phyloP scores from a whole-genome alignment of 2,113 vertebrate species.

The Cygnus buccinator region DNA sequence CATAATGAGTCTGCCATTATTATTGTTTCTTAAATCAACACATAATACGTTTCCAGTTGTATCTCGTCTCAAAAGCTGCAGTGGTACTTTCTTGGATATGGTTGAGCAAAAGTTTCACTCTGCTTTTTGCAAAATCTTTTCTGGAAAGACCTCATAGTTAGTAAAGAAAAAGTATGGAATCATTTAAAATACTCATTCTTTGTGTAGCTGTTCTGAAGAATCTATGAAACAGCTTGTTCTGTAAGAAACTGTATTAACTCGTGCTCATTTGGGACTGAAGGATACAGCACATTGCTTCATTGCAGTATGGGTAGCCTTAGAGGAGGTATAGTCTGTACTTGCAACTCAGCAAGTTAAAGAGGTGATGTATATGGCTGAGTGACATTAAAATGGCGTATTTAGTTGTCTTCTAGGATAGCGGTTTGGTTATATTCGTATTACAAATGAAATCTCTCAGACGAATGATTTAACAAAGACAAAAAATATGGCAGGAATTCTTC shows the following conservation, averaged over 20 bases:
- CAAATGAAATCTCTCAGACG: neutral
- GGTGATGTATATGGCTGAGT: neutral
- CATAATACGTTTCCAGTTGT: neutral
- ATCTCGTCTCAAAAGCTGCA: slow-evolving; percentile 1
- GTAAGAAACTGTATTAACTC: neutral
- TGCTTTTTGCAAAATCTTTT: neutral
- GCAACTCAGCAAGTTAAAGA: neutral
- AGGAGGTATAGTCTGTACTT: neutral
- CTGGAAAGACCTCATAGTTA: neutral
- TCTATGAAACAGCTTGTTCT: neutral
- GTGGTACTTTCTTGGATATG: neutral
- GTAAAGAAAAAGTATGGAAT: neutral
- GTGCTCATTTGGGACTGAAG: neutral
- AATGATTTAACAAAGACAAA: neutral
- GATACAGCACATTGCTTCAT: neutral
- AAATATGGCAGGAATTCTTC: neutral
- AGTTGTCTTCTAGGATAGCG: neutral
- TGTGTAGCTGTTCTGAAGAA: neutral
- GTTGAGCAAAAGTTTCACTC: neutral
- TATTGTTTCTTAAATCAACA: slow-evolving; percentile 19
- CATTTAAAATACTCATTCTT: neutral
- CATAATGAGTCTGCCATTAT: slow-evolving; percentile 9
- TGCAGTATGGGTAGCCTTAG: neutral
- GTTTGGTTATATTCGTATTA: neutral
- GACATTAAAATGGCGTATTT: neutral